Evolutionary conservation across 1,140 invertebrate genomes (phyloP).

Genomic region (Polyergus mexicanus): DNA sequence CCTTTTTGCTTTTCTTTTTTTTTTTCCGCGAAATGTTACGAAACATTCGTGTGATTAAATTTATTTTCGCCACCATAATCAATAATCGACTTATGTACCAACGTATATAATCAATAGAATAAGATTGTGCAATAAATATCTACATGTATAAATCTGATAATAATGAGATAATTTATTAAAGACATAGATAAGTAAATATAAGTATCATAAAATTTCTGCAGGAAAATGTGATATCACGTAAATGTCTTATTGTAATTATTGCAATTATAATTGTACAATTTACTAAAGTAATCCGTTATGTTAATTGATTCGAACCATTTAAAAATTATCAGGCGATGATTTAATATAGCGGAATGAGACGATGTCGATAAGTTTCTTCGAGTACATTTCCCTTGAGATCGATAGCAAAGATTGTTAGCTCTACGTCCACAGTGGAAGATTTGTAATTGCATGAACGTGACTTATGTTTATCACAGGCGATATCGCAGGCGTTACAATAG

Average conservation of each 20-base stretch:
- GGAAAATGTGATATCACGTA: not conserved
- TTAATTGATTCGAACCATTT: not conserved
- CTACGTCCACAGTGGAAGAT: conserved; percentile 23
- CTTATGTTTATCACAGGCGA: conserved; percentile 28
- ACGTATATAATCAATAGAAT: not conserved
- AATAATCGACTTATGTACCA: not conserved
- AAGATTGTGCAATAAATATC: conserved; percentile 19
- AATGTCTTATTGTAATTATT: too few relatives aligned
- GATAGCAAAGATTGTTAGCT: conserved; percentile 1
- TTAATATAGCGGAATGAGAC: not conserved
- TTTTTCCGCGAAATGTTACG: not conserved
- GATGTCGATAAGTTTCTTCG: not conserved
- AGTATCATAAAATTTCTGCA: not conserved
- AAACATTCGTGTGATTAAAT: not conserved
- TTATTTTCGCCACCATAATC: not conserved
- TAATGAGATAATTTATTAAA: not conserved
- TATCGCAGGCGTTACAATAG: not conserved
- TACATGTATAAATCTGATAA: not conserved
- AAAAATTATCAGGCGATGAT: not conserved
- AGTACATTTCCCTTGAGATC: conserved; percentile 4
- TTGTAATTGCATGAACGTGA: conserved; percentile 36
- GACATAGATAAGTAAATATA: not conserved
- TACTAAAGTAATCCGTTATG: too few relatives aligned
- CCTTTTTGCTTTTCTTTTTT: not conserved
- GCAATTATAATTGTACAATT: too few relatives aligned